phyloP scores from a whole-genome alignment of 2,888 invertebrate species.

The Bunonema sp. region DNA sequence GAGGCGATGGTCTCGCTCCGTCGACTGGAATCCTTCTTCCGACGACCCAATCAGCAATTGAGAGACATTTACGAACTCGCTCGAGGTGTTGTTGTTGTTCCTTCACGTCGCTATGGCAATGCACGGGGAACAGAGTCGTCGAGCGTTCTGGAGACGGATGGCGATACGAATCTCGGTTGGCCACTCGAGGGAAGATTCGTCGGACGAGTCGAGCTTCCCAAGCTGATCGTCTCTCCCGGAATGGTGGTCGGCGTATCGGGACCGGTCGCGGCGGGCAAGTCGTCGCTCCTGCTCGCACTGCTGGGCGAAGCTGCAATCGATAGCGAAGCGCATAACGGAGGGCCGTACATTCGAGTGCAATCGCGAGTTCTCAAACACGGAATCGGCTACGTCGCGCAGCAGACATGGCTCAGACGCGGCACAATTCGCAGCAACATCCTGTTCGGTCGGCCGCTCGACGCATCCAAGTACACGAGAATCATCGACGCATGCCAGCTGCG shows the following conservation, averaged over 20 bases:
- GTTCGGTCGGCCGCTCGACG: constrained; percentile 71
- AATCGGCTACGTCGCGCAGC: constrained; percentile 72
- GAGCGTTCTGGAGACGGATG: too few relatives aligned
- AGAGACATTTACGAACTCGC: constrained; percentile 53
- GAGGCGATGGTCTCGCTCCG: constrained; percentile 75
- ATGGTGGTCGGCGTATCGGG: constrained; percentile 66
- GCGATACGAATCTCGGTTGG: too few relatives aligned
- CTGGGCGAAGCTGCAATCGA: constrained; percentile 7
- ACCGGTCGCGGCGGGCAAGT: constrained; percentile 77
- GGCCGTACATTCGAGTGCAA: too few relatives aligned
- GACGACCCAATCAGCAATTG: constrained; percentile 50
- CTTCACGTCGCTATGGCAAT: too few relatives aligned
- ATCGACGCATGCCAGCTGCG: constrained; percentile 69
- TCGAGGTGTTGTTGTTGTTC: too few relatives aligned
- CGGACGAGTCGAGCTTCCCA: too few relatives aligned
- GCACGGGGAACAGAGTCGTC: too few relatives aligned
- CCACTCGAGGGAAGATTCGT: too few relatives aligned
- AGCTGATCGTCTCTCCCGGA: constrained; percentile 9
- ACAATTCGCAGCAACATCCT: constrained; percentile 72
- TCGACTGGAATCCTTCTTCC: constrained; percentile 26
- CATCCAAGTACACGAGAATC: constrained; percentile 61
- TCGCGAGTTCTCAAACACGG: too few relatives aligned
- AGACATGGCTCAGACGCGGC: constrained; percentile 74
- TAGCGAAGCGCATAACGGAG: constrained; percentile 55
- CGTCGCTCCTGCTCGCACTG: constrained; percentile 58